Evolutionary conservation across 2,113 vertebrate species (phyloP).

Genomic region (Rhabdomys dilectus): DNA sequence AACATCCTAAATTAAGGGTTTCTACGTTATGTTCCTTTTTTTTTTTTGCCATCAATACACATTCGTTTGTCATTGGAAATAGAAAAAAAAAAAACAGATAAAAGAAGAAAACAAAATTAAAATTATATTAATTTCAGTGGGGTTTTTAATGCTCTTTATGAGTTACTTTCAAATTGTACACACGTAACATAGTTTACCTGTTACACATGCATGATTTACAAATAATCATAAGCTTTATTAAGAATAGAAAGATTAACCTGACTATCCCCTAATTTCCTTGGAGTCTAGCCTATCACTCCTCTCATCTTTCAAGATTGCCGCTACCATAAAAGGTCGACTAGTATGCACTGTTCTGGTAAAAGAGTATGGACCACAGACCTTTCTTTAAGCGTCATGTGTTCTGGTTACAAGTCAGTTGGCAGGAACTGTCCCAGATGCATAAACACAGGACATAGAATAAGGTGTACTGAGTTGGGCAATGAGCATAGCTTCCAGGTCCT

Average conservation of each 20-base stretch:
- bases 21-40: too few species aligned
- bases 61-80: too few species aligned
- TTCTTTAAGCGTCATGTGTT: neutral
- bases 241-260: neutral
- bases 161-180: too few species aligned
- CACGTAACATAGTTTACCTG: too few species aligned
- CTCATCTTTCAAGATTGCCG: slow-evolving; percentile 12
- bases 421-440: neutral
- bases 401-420: neutral
- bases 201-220: too few species aligned
- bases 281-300: neutral
- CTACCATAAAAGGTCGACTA: neutral
- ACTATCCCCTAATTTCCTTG: neutral
- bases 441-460: neutral
- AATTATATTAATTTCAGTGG: too few species aligned
- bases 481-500: neutral
- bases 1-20: too few species aligned
- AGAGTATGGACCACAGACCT: neutral
- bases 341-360: neutral
- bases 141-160: too few species aligned
- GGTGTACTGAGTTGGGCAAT: neutral
- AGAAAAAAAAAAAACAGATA: too few species aligned
- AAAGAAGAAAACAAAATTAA: too few species aligned
- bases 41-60: too few species aligned
- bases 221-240: too few species aligned